A percentile compares a stretch with the other conserved stretches of the same genome.
Evolutionary conservation across 1,140 invertebrate species (phyloP).

Genomic region (Cheumatopsyche charites): DNA sequence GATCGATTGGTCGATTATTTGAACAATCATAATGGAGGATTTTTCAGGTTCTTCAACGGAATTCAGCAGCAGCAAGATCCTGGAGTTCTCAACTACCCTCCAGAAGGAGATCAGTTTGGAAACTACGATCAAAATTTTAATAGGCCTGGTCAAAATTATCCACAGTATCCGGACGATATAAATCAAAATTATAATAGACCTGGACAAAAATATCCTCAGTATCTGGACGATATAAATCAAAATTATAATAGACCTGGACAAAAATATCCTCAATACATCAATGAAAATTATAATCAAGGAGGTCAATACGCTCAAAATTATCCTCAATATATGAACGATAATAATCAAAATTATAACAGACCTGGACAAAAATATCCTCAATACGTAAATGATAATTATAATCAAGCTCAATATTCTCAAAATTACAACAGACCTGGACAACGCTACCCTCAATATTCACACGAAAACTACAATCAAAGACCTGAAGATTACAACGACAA

Average conservation of each 20-base stretch:
- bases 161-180: neutral
- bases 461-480: slow-evolving; percentile 20
- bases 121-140: slow-evolving; percentile 2
- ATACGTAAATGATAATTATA: slow-evolving; percentile 29
- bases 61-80: slow-evolving; percentile 43
- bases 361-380: slow-evolving; percentile 19
- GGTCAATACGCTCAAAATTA: too few relatives aligned
- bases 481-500: neutral
- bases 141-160: neutral
- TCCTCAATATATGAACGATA: neutral
- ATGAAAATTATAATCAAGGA: slow-evolving; percentile 21
- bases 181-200: slow-evolving; percentile 2
- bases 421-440: neutral
- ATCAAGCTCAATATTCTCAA: slow-evolving; percentile 13
- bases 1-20: slow-evolving; percentile 76
- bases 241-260: neutral
- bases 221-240: neutral
- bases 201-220: neutral
- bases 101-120: neutral
- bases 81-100: slow-evolving; percentile 8
- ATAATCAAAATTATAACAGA: neutral
- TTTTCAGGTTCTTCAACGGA: slow-evolving; percentile 77
- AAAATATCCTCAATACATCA: slow-evolving; percentile 7
- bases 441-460: slow-evolving; percentile 30
- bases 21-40: slow-evolving; percentile 85